Evolutionary conservation across 2,888 invertebrate genomes (phyloP).

Genomic region (Cerastis rubricosa): DNA sequence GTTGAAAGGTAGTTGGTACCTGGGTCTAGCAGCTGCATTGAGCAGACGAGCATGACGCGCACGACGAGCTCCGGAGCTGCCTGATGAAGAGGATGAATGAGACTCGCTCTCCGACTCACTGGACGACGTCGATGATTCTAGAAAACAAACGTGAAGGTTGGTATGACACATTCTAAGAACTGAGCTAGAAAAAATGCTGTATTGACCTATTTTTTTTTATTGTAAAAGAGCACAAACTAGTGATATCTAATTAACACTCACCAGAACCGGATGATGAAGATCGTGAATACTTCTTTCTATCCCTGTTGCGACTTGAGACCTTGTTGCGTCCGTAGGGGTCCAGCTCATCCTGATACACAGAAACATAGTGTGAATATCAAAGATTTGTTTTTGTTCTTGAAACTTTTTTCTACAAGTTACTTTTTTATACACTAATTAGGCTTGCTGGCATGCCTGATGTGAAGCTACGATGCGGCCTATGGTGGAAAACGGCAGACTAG

Average conservation of each 20-base stretch:
- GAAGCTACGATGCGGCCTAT: not conserved
- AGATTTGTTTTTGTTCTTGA: not conserved
- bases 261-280: constrained; percentile 89
- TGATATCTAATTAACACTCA: constrained; percentile 58
- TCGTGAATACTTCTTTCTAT: constrained; percentile 87
- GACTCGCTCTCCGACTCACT: constrained; percentile 89
- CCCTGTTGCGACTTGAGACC: constrained; percentile 78
- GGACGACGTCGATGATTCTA: constrained; percentile 87
- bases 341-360: constrained; percentile 81
- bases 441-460: not conserved
- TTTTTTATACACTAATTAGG: not conserved
- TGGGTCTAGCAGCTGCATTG: constrained; percentile 86
- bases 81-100: constrained; percentile 87
- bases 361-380: constrained; percentile 17
- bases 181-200: not conserved
- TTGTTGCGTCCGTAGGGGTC: constrained; percentile 87
- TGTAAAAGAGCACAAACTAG: not conserved
- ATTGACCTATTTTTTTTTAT: not conserved
- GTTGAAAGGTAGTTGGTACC: constrained; percentile 67
- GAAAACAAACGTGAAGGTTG: constrained; percentile 13
- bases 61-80: constrained; percentile 86
- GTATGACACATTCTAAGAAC: not conserved
- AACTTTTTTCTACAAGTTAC: not conserved
- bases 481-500: not conserved
- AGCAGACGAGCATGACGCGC: constrained; percentile 85